Base-by-base conservation (phyloP, 2,888 invertebrate genomes). In the Agrotis ipsilon region DNA sequence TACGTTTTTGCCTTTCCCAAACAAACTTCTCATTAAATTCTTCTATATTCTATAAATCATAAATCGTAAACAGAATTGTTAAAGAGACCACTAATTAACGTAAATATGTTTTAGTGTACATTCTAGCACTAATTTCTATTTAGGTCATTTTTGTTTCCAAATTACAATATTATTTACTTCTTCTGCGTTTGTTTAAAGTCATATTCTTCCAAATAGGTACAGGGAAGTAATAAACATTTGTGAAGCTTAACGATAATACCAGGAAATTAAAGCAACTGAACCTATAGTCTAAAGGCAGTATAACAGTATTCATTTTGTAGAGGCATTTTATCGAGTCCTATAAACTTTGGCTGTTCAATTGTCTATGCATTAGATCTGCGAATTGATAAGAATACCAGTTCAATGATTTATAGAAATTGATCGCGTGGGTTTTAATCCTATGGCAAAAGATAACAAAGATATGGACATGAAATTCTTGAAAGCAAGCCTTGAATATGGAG, bases 301-400 rank as follows among this genome's bases (percentile, higher is more conserved):
- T 39, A 39, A 11, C 14, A 39, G n/a, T n/a, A 64, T 62, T 48
- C 49, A 62, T 19, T 24, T 24, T 46, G 32, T 18, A 55, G 18
- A 49, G 16, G 14, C 19, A 64, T 57, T 81, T 39, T 72, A 71
- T 43, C 45, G n/a, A 52, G 45, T 51, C 48, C n/a, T 51, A 67
- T 77, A 77, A 67, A 77, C 57, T 6, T 64, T 43, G 27, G 32
- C 13, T 39, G 43, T 64, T 65, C 55, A 62, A 71, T 80, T 73
- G 69, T 75, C 59, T 79, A 39, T 61, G 62, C 49, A 75, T 55
- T 64, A 68, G 80, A 80, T 82, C 68, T 54, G 64, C 54, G 49
- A 62, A 65, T 43, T 52, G 79, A 82, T 72, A 78, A 68, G 58
- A 68, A 18, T 49, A 81, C 55, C 43, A 70, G 62, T 72, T 54